phyloP scores from a whole-genome alignment of 2,113 vertebrate genomes.

The Paraplagusia blochii region DNA sequence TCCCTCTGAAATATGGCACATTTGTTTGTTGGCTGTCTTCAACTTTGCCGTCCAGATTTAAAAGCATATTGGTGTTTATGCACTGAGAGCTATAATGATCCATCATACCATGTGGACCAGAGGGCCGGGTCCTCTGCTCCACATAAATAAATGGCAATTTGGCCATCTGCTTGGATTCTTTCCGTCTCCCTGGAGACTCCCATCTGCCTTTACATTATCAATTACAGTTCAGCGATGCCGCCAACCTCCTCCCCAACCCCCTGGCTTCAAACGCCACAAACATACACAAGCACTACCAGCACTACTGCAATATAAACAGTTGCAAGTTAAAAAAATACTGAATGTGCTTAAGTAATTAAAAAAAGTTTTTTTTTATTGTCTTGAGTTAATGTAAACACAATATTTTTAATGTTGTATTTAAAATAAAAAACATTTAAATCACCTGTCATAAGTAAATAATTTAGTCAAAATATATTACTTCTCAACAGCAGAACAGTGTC shows the following conservation, averaged over 20 bases:
- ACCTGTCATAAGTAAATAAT: too few relatives aligned
- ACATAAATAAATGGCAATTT: constrained; percentile 97
- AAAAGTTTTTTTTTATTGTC: too few relatives aligned
- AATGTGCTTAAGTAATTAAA: too few relatives aligned
- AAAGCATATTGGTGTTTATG: constrained; percentile 98
- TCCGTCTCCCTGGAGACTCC: constrained; percentile 88
- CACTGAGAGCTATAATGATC: constrained; percentile 95
- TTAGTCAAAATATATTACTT: too few relatives aligned
- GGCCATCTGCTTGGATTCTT: constrained; percentile 99
- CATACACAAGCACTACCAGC: constrained; percentile 30
- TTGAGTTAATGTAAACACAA: too few relatives aligned
- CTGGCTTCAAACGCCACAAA: not conserved
- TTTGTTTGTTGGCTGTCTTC: constrained; percentile 77
- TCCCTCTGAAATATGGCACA: constrained; percentile 87
- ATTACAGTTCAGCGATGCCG: constrained; percentile 94
- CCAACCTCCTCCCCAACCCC: constrained; percentile 11
- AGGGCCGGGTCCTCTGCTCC: constrained; percentile 79
- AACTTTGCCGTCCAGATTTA: constrained; percentile 88
- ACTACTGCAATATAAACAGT: constrained; percentile 69
- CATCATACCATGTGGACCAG: constrained; percentile 83
- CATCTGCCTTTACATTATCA: constrained; percentile 98
- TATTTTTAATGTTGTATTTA: too few relatives aligned
- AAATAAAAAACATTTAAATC: too few relatives aligned
- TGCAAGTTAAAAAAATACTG: constrained; percentile 10
- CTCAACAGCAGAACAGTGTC: too few relatives aligned